These are phyloP conservation scores for Idaea aversata DNA, from an alignment of 2,888 invertebrate genomes.

Conservation along the genomic window DNA sequence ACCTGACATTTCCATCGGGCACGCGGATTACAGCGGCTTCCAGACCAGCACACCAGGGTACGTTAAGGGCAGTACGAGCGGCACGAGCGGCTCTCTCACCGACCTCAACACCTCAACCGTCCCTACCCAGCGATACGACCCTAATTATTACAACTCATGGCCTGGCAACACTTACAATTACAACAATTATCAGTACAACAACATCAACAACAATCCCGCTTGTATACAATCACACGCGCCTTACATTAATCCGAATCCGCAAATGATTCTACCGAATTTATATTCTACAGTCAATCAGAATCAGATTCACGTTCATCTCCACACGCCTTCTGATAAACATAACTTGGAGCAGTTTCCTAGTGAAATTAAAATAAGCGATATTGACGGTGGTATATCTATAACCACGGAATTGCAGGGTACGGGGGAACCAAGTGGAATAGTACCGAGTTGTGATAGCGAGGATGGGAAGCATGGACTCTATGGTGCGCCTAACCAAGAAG, in stretches of 20 bases:
- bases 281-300: constrained; percentile 93
- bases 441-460: constrained; percentile 76
- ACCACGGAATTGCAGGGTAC: constrained; percentile 68
- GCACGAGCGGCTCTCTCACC: constrained; percentile 60
- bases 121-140: constrained; percentile 69
- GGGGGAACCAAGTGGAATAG: constrained; percentile 65
- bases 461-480: constrained; percentile 75
- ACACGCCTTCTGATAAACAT: constrained; percentile 83
- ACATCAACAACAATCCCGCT: constrained; percentile 76
- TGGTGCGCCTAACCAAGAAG: constrained; percentile 70
- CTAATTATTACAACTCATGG: constrained; percentile 82
- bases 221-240: constrained; percentile 79
- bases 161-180: constrained; percentile 83
- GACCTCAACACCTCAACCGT: constrained; percentile 65
- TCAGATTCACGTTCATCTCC: constrained; percentile 90
- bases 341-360: constrained; percentile 83
- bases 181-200: constrained; percentile 86
- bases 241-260: constrained; percentile 82
- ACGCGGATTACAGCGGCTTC: constrained; percentile 67
- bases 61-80: constrained; percentile 63
- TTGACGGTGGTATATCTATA: constrained; percentile 80
- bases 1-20: constrained; percentile 78
- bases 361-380: constrained; percentile 82
- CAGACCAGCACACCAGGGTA: constrained; percentile 59
- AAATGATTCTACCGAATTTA: constrained; percentile 88